A percentile compares a stretch with the other conserved stretches of the same genome.
Evolutionary conservation across 2,797 vertebrate species (phyloP).

Genomic region (Sitta carolinensis): DNA sequence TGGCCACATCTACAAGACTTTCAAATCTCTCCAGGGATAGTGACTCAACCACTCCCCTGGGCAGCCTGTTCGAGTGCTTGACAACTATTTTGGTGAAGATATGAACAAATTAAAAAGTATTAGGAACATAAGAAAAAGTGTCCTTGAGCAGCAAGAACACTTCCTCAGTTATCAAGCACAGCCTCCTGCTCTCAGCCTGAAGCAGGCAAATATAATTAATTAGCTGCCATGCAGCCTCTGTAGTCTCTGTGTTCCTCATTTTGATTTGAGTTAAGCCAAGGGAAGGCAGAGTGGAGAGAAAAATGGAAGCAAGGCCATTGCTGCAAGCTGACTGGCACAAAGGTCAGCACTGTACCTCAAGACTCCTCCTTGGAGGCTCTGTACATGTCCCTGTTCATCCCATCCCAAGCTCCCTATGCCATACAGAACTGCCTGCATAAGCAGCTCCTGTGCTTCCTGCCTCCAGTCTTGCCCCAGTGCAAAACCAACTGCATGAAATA

Average conservation of each 20-base stretch:
- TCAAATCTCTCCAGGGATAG: not conserved
- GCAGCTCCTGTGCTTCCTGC: not conserved
- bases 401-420: not conserved
- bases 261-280: not conserved
- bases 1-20: not conserved
- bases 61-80: not conserved
- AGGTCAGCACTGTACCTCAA: not conserved
- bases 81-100: not conserved
- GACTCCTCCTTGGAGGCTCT: not conserved
- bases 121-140: not conserved
- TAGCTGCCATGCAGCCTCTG: not conserved
- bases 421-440: not conserved
- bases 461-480: not conserved
- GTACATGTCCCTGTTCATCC: not conserved
- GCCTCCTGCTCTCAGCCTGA: not conserved
- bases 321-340: accelerated
- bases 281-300: not conserved
- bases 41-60: not conserved
- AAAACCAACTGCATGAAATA: not conserved
- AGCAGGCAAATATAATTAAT: not conserved
- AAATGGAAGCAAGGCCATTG: not conserved
- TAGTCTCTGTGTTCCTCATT: not conserved
- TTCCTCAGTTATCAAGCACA: not conserved
- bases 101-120: not conserved
- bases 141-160: not conserved